phyloP scores from a whole-genome alignment of 2,888 invertebrate species.

The Leucoma salicis region DNA sequence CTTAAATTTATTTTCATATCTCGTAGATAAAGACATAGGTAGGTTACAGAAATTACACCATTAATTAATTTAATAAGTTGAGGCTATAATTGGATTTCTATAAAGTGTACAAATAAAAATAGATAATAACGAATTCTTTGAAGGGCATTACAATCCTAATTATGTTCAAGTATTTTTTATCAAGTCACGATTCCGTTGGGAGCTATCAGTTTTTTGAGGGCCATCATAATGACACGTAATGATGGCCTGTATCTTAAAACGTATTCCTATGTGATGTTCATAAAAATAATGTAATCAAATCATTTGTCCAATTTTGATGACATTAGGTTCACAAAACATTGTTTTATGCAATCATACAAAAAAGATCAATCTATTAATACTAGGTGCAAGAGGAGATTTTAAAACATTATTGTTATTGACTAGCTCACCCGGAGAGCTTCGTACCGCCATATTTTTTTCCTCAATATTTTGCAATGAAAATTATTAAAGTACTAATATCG shows the following conservation, averaged over 20 bases:
- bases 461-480: too few relatives aligned
- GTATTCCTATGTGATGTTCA: constrained; percentile 16
- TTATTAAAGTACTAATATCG: too few relatives aligned
- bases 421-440: too few relatives aligned
- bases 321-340: too few relatives aligned
- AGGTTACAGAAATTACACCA: too few relatives aligned
- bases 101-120: constrained; percentile 19
- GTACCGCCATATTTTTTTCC: too few relatives aligned
- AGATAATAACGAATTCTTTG: constrained; percentile 24
- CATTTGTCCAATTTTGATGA: not conserved
- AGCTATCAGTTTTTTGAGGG: constrained; percentile 36
- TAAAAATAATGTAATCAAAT: not conserved
- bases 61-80: constrained; percentile 6
- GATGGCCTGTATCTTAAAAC: constrained; percentile 30
- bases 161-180: constrained; percentile 36
- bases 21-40: too few relatives aligned
- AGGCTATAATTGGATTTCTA: constrained; percentile 2
- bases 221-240: constrained; percentile 44
- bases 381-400: too few relatives aligned
- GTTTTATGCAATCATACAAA: not conserved
- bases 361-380: not conserved
- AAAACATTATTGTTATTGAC: too few relatives aligned
- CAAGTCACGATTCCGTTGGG: constrained; percentile 43
- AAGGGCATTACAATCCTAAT: constrained; percentile 39
- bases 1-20: too few relatives aligned